Base-by-base conservation (phyloP, 2,797 vertebrate genomes). In the Tenualosa ilisha region DNA sequence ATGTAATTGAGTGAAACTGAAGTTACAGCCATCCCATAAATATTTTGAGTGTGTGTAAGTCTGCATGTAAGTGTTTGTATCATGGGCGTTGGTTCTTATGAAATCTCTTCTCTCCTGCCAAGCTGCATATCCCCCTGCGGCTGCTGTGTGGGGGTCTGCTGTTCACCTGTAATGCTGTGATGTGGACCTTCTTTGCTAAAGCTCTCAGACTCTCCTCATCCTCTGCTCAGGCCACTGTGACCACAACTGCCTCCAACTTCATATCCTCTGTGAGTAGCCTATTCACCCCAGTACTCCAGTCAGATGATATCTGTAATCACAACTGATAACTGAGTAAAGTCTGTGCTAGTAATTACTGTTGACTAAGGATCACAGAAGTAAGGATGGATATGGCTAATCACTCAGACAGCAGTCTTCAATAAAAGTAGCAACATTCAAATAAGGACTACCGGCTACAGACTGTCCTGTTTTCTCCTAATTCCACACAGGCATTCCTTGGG, bases 121-220 rank as follows among this genome's bases (percentile, higher is more conserved):
- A 99, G 98, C 93, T 97, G 51, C 93, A 95, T 22, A 2, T 96
- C 81, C 93, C 95, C n/a, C 89, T 97, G 49, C 94, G 95, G 40
- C 7, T 96, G 51, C 49, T 94, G 49, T 97, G 96, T 7, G 87
- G 94, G 2, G 87, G 91, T 15, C 84, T 97, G 89, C 95, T 97
- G 85, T 92, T 98, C 0, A 82, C 85, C 2, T 97, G 96, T 89
- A 98, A 98, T 5, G 93, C 96, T 0, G 88, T 97, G 88, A 99
- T 99, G 97, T 99, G 98, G 98, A 97, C 95, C 0, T 95, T 97
- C 91, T 99, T 99, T 89, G 96, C 97, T 84, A 98, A 97, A 88
- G 97, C 97, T 43, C 96, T 99, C 82, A 93, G 95, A 17, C 95
- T 95, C 90, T 97, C 95, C 82, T 96, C 96, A 63, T 98, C 97